Conservation (phyloP, 2,797 vertebrate species). For the Epinephelus coioides region DNA sequence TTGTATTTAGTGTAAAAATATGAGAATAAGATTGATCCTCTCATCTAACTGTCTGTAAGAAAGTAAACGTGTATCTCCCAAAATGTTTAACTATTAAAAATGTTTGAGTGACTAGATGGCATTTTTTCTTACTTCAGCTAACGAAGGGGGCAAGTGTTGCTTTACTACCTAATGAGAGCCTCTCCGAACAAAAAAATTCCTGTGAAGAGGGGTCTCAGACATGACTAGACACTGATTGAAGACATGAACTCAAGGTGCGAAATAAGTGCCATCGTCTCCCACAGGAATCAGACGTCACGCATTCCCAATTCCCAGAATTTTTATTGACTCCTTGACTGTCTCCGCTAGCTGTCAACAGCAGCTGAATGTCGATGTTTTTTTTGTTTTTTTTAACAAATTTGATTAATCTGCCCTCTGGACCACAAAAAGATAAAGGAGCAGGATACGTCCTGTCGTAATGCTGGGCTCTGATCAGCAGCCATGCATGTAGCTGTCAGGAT, state of each 20-base stretch:
- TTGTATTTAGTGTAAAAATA: no score
- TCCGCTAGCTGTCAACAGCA: slow-evolving; percentile 13
- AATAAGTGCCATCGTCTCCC: not conserved
- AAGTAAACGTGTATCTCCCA: no score
- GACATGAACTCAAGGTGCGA: slow-evolving; percentile 13
- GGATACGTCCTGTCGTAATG: slow-evolving; percentile 38
- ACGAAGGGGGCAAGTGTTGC: not conserved
- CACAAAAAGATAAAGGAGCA: slow-evolving; percentile 31
- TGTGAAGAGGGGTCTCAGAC: not conserved
- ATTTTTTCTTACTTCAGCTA: not conserved
- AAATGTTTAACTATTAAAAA: not conserved
- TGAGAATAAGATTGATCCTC: no score
- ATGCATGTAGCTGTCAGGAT: slow-evolving; percentile 69
- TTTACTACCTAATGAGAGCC: not conserved
- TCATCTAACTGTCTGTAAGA: no score
- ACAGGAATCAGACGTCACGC: slow-evolving; percentile 28
- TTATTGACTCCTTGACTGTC: slow-evolving; percentile 19
- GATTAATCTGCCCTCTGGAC: slow-evolving; percentile 45
- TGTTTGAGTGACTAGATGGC: not conserved
- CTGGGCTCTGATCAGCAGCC: slow-evolving; percentile 51
- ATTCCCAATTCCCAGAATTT: slow-evolving; percentile 20
- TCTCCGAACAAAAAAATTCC: not conserved
- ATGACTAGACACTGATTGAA: not conserved
- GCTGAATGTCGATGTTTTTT: slow-evolving; percentile 11
- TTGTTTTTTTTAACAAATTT: slow-evolving; percentile 28